Evolutionary conservation across 2,888 invertebrate genomes (phyloP).

Genomic region (Conops quadrifasciatus): DNA sequence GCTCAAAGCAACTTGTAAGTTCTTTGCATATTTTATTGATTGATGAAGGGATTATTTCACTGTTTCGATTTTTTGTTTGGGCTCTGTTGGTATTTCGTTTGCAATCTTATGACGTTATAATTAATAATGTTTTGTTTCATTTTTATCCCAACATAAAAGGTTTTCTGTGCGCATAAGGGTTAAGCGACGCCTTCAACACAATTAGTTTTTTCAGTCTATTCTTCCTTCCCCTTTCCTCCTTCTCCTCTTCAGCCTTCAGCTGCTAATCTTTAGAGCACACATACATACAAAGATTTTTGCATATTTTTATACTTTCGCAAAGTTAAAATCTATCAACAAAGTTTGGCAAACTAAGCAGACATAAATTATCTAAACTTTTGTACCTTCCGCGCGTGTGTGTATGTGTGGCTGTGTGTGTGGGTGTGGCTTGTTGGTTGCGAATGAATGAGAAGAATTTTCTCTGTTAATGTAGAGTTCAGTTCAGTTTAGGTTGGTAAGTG

Average conservation of each 20-base stretch:
- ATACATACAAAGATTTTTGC: not conserved
- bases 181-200: not conserved
- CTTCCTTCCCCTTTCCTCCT: not conserved
- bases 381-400: not conserved
- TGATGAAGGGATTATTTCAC: no score
- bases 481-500: no score
- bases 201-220: not conserved
- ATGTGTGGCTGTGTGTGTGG: not conserved
- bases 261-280: not conserved
- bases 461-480: not conserved
- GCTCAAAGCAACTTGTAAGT: no score
- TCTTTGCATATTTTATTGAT: no score
- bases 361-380: conserved; percentile 6
- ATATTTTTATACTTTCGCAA: not conserved
- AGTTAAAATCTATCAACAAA: not conserved
- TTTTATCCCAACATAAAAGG: no score
- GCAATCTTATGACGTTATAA: no score
- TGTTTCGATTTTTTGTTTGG: no score
- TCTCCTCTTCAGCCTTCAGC: no score
- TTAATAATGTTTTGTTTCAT: no score
- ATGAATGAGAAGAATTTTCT: not conserved
- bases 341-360: not conserved
- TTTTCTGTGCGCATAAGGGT: no score
- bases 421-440: not conserved
- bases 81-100: no score